A percentile compares a stretch with the other conserved stretches of the same genome.
Evolutionary conservation across 2,113 vertebrate species (phyloP).

Genomic region (Tursiops truncatus): DNA sequence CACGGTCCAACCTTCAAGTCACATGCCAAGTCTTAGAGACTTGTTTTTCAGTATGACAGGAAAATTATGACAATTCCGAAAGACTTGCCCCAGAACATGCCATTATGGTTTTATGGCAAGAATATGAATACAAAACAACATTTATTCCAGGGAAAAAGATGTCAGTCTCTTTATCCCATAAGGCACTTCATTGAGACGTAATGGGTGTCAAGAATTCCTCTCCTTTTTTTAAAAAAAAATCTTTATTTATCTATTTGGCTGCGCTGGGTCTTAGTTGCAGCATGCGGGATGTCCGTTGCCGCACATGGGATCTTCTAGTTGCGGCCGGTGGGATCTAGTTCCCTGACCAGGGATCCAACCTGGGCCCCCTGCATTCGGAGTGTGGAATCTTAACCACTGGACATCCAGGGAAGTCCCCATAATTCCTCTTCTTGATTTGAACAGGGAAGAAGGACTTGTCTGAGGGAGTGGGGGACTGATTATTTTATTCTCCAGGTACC

Average conservation of each 20-base stretch:
- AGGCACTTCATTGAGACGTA: background rate
- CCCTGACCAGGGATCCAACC: too few relatives aligned
- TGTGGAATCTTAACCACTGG: too few relatives aligned
- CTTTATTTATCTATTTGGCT: too few relatives aligned
- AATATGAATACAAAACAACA: rapidly evolving
- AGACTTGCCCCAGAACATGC: background rate
- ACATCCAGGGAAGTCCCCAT: too few relatives aligned
- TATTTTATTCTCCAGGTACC: background rate
- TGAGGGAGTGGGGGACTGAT: rapidly evolving
- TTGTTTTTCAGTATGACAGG: background rate
- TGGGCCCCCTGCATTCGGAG: too few relatives aligned
- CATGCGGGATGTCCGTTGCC: too few relatives aligned
- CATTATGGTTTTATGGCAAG: background rate
- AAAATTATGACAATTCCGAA: background rate
- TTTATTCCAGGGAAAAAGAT: background rate
- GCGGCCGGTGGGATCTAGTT: too few relatives aligned
- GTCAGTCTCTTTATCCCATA: background rate
- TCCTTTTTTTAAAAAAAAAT: background rate
- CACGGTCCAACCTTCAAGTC: background rate
- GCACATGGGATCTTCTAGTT: too few relatives aligned
- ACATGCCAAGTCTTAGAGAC: rapidly evolving
- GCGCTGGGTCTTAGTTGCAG: too few relatives aligned
- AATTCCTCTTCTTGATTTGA: background rate
- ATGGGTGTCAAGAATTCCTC: background rate
- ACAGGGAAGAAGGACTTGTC: background rate